Evolutionary conservation across 1,140 invertebrate species (phyloP).

Genomic region (Leptinotarsa undecemlineata): DNA sequence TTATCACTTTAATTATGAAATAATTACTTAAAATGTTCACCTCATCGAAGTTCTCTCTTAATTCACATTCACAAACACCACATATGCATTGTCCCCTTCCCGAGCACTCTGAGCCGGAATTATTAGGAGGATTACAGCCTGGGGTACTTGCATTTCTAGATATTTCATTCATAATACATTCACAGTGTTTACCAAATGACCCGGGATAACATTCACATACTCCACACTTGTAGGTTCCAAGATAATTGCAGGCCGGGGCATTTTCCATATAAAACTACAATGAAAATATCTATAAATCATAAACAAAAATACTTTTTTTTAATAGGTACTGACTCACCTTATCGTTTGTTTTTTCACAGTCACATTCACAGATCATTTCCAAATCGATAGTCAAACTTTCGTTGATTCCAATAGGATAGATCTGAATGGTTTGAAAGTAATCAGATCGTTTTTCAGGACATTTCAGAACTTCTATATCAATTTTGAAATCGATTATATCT

Average conservation of each 20-base stretch:
- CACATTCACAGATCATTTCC: constrained; percentile 75
- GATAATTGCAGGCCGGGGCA: constrained; percentile 56
- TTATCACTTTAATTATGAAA: not conserved
- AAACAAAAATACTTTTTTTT: not conserved
- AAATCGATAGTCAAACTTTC: constrained; percentile 74
- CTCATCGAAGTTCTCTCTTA: constrained; percentile 48
- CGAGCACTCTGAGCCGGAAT: constrained; percentile 65
- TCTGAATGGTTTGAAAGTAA: constrained; percentile 68
- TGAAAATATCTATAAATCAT: not conserved
- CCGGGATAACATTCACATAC: constrained; percentile 69
- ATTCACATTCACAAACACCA: constrained; percentile 65
- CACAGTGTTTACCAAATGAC: constrained; percentile 71
- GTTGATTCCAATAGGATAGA: constrained; percentile 76
- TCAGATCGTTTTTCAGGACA: constrained; percentile 66
- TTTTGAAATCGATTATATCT: constrained; percentile 57
- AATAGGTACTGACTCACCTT: constrained; percentile 42
- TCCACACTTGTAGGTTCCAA: constrained; percentile 70
- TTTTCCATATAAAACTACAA: constrained; percentile 53
- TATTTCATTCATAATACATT: constrained; percentile 59
- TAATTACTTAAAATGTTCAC: constrained; percentile 15
- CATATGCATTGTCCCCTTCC: constrained; percentile 67
- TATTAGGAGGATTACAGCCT: constrained; percentile 59
- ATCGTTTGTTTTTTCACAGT: constrained; percentile 65
- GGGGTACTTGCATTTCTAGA: constrained; percentile 34
- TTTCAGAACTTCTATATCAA: constrained; percentile 57